phyloP scores from a whole-genome alignment of 2,113 vertebrate species.

The Trochalopteron elliotii region DNA sequence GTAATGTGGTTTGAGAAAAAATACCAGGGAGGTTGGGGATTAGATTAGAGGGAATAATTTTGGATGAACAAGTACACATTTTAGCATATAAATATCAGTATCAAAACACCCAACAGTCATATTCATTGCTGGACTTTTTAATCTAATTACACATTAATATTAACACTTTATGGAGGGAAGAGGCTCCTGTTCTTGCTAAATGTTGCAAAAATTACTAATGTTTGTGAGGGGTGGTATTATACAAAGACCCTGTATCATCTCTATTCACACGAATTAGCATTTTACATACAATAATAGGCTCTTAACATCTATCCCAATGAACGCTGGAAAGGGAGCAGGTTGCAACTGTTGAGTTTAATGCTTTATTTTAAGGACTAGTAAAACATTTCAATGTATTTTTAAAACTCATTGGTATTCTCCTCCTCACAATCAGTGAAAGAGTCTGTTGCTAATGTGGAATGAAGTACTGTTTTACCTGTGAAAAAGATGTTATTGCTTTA shows the following conservation, averaged over 20 bases:
- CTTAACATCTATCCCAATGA: background rate
- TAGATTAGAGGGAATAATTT: background rate
- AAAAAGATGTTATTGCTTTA: slow-evolving; percentile 11
- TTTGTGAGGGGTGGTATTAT: background rate
- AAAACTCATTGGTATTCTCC: background rate
- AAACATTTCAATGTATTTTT: background rate
- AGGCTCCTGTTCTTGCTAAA: background rate
- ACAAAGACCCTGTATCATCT: background rate
- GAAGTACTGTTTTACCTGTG: slow-evolving; percentile 13
- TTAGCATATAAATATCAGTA: background rate
- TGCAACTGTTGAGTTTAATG: background rate
- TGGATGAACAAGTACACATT: background rate
- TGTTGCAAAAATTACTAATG: background rate
- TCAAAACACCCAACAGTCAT: background rate
- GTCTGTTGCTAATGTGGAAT: background rate
- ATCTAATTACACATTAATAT: background rate
- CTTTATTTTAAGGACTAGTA: background rate
- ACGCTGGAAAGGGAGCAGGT: background rate
- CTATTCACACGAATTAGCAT: background rate
- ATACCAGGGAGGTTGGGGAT: background rate
- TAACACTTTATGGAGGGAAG: background rate
- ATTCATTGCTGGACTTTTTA: background rate
- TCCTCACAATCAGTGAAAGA: background rate
- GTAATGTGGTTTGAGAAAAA: background rate
- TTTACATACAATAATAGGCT: background rate